Evolutionary conservation across 2,797 vertebrate species (phyloP), one percentile per base, ranked within the genome.

Genomic region (Petrocephalus schoutedeni): DNA sequence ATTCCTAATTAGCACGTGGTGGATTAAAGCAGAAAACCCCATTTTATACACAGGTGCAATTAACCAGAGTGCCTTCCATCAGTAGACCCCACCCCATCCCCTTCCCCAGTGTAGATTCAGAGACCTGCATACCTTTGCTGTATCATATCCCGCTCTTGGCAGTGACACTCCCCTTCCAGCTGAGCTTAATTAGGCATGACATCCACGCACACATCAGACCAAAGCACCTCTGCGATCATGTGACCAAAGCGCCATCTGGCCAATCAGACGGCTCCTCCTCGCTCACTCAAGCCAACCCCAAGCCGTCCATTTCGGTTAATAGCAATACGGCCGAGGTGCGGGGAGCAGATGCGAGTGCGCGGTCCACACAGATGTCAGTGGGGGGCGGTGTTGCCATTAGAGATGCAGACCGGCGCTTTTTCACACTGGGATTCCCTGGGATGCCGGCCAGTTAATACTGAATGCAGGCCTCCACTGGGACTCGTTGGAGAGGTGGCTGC

Each of bases 201-300:
- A 32, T 85, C 56, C 56, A 59, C 84, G 36, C 16, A 23, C 84
- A 36, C 28, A 14, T 86, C 56, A 58, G 53, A 54, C 32, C 9
- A 59, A 5, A 7, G 1, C 32, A 58, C 84, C 56, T 86, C 53
- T 8, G 53, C 23, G 1, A 57, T 36, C 84, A 86, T 28, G 84
- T 23, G 64, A 45, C 86, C 49, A 87, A 19, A 54, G 21, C 86
- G 32, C 86, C 86, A 87, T 77, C 86, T 87, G 86, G 64, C 21
- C 61, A 51, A n/a, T 53, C 64, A 71, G 86, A 56, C 64, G 19
- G 51, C 51, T 87, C 16, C 59, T 53, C 71, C 86, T 71, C 28
- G 14, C 84, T 86, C 28, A 16, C 54, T 86, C 53, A 23, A 8
- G 19, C 56, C 32, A 54, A 59, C 56, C 84, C 32, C 53, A 59